Evolutionary conservation across 1,140 invertebrate genomes (phyloP).

Genomic region (Drosophila nebulosa): DNA sequence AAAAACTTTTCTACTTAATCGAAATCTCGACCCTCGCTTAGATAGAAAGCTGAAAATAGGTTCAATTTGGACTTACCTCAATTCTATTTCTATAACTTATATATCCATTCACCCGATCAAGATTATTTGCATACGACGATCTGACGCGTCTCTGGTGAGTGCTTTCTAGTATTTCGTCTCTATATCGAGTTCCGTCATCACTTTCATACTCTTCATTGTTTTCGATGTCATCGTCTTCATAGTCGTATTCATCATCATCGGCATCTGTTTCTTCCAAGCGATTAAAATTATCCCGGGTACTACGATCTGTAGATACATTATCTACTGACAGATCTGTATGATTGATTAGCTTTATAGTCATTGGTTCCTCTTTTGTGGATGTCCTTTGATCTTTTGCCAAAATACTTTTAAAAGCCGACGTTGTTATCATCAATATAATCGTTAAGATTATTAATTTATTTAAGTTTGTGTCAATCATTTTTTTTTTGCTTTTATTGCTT

Average conservation of each 20-base stretch:
- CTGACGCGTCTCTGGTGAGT: constrained; percentile 38
- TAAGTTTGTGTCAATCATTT: too few relatives aligned
- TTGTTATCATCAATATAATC: not conserved
- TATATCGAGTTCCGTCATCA: not conserved
- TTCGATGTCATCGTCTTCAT: constrained; percentile 25
- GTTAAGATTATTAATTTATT: too few relatives aligned
- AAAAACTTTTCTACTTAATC: too few relatives aligned
- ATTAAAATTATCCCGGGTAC: not conserved
- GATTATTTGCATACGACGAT: constrained; percentile 8
- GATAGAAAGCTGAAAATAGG: too few relatives aligned
- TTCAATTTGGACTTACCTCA: constrained; percentile 37
- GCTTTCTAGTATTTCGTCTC: not conserved
- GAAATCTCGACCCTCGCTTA: too few relatives aligned
- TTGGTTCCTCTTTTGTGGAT: too few relatives aligned
- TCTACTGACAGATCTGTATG: not conserved
- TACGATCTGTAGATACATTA: not conserved
- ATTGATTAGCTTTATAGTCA: not conserved
- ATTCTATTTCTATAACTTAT: not conserved
- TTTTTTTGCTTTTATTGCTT: not conserved
- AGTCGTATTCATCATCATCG: constrained; percentile 14
- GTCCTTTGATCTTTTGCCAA: not conserved
- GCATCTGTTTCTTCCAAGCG: not conserved
- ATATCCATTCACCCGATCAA: constrained; percentile 35
- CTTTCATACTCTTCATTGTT: not conserved
- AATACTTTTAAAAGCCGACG: too few relatives aligned